These are phyloP conservation scores for Notospermus geniculatus DNA, from an alignment of 1,140 invertebrate species.

Conservation along the genomic window DNA sequence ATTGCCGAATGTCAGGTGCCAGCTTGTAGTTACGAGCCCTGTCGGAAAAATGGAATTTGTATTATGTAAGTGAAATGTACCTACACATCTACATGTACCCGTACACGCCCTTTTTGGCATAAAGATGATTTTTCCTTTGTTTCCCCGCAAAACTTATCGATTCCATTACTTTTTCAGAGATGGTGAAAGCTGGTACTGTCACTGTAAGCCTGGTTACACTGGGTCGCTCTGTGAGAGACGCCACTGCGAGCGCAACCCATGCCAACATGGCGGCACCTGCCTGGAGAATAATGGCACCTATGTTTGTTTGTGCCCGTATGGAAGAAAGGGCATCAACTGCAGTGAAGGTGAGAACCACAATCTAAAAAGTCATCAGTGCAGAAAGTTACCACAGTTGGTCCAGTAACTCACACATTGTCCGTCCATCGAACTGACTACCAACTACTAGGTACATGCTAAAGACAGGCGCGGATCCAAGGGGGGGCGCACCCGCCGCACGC, in stretches of 20 bases:
- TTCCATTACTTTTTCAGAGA: too few relatives aligned
- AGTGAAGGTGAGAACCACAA: background rate
- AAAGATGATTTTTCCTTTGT: too few relatives aligned
- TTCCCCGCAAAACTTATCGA: too few relatives aligned
- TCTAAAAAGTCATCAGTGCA: too few relatives aligned
- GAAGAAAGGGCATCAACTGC: conserved; percentile 24
- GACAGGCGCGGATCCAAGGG: too few relatives aligned
- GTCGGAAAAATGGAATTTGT: conserved; percentile 7
- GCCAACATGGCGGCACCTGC: conserved; percentile 35
- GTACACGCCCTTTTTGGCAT: too few relatives aligned
- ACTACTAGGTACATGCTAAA: too few relatives aligned
- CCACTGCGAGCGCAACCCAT: conserved; percentile 25
- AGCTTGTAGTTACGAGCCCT: background rate
- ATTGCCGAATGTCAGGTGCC: background rate
- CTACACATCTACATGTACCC: too few relatives aligned
- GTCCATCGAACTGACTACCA: too few relatives aligned
- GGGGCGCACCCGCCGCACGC: too few relatives aligned
- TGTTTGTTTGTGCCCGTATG: conserved; percentile 21
- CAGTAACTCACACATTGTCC: too few relatives aligned
- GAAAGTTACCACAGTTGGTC: too few relatives aligned
- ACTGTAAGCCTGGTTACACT: conserved; percentile 20
- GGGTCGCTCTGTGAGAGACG: conserved; percentile 20
- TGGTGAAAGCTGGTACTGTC: conserved; percentile 15
- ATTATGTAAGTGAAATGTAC: conserved; percentile 10
- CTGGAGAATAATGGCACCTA: conserved; percentile 14